These are phyloP conservation scores for Macrobrachium nipponense DNA, from an alignment of 1,140 invertebrate genomes.

Conservation along the genomic window DNA sequence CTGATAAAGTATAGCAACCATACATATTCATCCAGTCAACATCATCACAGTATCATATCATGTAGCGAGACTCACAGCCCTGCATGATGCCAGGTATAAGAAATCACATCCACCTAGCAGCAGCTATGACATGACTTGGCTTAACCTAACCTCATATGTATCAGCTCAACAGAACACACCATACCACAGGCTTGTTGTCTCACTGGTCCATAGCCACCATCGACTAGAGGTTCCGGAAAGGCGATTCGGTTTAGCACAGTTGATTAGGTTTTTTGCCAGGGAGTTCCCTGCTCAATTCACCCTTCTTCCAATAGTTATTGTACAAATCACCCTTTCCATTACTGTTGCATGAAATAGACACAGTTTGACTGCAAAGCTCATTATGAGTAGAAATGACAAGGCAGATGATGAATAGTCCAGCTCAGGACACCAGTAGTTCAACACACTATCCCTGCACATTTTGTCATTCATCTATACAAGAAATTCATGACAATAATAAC, in stretches of 20 bases:
- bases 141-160: conserved; percentile 18
- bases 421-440: conserved; percentile 27
- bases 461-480: too few species aligned
- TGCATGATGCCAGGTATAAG: conserved; percentile 32
- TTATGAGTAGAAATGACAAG: conserved; percentile 43
- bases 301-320: background rate
- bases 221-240: conserved; percentile 47
- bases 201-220: conserved; percentile 34
- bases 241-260: conserved; percentile 33
- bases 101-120: conserved; percentile 9
- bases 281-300: conserved; percentile 7
- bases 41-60: conserved; percentile 7
- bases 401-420: conserved; percentile 22
- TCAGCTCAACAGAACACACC: conserved; percentile 27
- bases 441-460: background rate
- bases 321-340: conserved; percentile 36
- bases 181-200: conserved; percentile 12
- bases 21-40: conserved; percentile 6
- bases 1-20: conserved; percentile 1
- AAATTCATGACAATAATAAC: too few species aligned
- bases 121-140: conserved; percentile 2
- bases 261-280: background rate
- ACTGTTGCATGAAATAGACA: conserved; percentile 21
- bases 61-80: conserved; percentile 37
- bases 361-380: conserved; percentile 1